A percentile compares a stretch with the other conserved stretches of the same genome.
These are phyloP conservation scores for Aproaerema taeniolella DNA, from an alignment of 2,888 invertebrate species.

Conservation along the genomic window DNA sequence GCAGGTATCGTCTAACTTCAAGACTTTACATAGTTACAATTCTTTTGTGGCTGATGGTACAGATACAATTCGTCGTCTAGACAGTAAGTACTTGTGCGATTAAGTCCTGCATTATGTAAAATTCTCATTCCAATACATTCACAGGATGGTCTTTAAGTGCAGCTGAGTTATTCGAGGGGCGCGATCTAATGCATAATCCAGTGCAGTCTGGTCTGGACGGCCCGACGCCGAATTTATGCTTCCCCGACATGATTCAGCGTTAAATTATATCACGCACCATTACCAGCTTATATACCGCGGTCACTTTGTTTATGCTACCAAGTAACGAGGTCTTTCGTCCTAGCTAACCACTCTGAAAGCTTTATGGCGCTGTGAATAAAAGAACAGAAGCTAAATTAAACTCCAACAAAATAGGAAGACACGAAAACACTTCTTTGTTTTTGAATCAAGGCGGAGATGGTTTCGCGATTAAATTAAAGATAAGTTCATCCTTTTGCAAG, in stretches of 20 bases:
- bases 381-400: not conserved
- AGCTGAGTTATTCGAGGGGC: constrained; percentile 11
- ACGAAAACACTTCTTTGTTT: too few species aligned
- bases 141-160: constrained; percentile 7
- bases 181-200: constrained; percentile 47
- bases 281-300: constrained; percentile 15
- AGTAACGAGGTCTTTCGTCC: constrained; percentile 7
- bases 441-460: too few species aligned
- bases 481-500: constrained; percentile 2
- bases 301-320: constrained; percentile 6
- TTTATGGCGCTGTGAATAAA: constrained; percentile 6
- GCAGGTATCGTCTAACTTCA: too few species aligned
- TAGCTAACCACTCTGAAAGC: constrained; percentile 7
- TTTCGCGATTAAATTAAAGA: constrained; percentile 1
- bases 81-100: too few species aligned
- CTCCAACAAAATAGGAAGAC: too few species aligned
- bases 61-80: too few species aligned
- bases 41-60: too few species aligned
- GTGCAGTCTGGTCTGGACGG: constrained; percentile 30
- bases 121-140: too few species aligned
- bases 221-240: constrained; percentile 38
- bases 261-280: constrained; percentile 24
- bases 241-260: constrained; percentile 24
- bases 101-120: too few species aligned
- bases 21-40: too few species aligned